phyloP scores from a whole-genome alignment of 1,140 invertebrate species.

The Sitodiplosis mosellana region DNA sequence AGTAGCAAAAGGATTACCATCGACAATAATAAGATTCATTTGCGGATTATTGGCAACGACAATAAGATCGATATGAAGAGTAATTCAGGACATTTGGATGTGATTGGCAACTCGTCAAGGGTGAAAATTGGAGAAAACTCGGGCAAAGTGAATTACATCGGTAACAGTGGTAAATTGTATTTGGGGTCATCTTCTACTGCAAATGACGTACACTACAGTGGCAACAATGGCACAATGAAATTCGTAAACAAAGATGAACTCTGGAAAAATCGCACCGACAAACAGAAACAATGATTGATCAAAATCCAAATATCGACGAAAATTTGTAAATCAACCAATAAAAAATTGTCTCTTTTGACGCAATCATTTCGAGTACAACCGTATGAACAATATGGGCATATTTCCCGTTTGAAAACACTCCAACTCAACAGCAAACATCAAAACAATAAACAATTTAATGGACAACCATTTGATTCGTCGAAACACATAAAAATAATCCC shows the following conservation, averaged over 20 bases:
- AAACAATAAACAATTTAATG: too few relatives aligned
- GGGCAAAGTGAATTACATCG: neutral
- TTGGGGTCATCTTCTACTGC: neutral
- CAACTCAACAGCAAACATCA: too few relatives aligned
- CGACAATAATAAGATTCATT: neutral
- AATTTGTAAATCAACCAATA: too few relatives aligned
- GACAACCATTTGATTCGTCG: too few relatives aligned
- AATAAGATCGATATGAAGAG: neutral
- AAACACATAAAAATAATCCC: too few relatives aligned
- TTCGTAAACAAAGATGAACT: neutral
- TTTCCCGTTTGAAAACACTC: too few relatives aligned
- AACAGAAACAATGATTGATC: too few relatives aligned
- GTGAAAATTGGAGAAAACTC: neutral
- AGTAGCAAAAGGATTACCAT: neutral
- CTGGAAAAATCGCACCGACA: neutral
- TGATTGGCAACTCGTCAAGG: neutral
- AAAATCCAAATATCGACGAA: too few relatives aligned
- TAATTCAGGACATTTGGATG: neutral
- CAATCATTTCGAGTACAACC: too few relatives aligned
- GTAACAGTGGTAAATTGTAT: neutral
- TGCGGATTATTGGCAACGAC: neutral
- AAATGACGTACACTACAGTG: neutral
- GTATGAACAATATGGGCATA: too few relatives aligned
- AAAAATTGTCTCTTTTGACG: too few relatives aligned
- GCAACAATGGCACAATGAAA: neutral